Evolutionary conservation across 1,140 invertebrate species (phyloP).

Genomic region (Drosophila mojavensis): DNA sequence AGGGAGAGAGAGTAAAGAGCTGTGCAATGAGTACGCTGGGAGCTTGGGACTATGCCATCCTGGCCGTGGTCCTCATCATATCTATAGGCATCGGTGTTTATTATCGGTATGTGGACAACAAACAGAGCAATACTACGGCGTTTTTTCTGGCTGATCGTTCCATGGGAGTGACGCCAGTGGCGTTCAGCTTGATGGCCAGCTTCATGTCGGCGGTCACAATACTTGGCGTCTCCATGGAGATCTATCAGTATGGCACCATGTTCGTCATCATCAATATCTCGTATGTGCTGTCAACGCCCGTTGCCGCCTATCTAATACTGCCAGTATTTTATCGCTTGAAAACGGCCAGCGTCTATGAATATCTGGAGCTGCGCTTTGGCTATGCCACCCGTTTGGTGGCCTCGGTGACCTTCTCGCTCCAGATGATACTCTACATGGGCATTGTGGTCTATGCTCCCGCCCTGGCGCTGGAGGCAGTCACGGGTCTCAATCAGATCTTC

Average conservation of each 20-base stretch:
- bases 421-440: constrained; percentile 96
- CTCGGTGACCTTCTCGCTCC: constrained; percentile 91
- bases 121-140: constrained; percentile 90
- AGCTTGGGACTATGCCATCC: constrained; percentile 88
- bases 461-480: constrained; percentile 94
- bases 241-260: constrained; percentile 92
- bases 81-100: constrained; percentile 91
- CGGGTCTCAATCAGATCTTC: constrained; percentile 88
- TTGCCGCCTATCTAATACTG: constrained; percentile 92
- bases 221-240: constrained; percentile 94
- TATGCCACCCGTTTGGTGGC: constrained; percentile 87
- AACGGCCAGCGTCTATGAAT: constrained; percentile 95
- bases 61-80: constrained; percentile 86
- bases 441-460: constrained; percentile 97
- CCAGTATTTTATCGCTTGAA: constrained; percentile 95
- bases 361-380: constrained; percentile 93
- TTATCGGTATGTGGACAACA: constrained; percentile 93
- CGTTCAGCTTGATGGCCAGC: constrained; percentile 95
- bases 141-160: constrained; percentile 73
- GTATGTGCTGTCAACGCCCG: constrained; percentile 92
- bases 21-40: constrained; percentile 63
- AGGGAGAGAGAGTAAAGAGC: background rate
- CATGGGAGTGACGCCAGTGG: constrained; percentile 88
- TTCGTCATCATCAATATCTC: constrained; percentile 93
- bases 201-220: constrained; percentile 98